Conservation (phyloP, 92 coral and sea anemone genomes). For the Hydrozoanthus gracilis region DNA sequence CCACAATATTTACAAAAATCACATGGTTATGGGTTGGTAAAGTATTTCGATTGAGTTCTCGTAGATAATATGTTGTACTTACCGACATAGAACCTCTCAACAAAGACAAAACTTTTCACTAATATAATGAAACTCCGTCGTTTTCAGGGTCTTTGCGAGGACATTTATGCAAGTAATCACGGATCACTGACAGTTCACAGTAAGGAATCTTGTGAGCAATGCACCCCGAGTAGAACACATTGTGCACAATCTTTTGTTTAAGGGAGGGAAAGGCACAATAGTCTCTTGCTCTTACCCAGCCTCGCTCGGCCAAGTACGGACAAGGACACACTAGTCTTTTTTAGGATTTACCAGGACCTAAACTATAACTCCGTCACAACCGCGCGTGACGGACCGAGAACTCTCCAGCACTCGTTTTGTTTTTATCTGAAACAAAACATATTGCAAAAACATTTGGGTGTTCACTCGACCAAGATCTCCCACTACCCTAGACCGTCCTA, state of each 20-base stretch:
- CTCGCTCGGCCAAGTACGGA: not conserved
- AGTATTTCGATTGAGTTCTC: not conserved
- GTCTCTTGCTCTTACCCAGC: not conserved
- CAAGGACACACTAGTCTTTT: not conserved
- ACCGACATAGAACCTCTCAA: constrained; percentile 41
- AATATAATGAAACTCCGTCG: not conserved
- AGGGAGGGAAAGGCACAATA: constrained; percentile 6
- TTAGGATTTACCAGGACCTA: too few species aligned
- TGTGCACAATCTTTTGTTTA: constrained; percentile 24
- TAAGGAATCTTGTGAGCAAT: not conserved
- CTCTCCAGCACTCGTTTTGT: too few species aligned
- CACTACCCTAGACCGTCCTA: too few species aligned
- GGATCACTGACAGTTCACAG: not conserved
- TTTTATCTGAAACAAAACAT: too few species aligned
- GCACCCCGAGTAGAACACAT: not conserved
- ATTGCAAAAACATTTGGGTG: too few species aligned
- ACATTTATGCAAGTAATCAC: not conserved
- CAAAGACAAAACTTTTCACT: not conserved
- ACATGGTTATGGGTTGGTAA: not conserved
- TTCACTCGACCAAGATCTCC: too few species aligned
- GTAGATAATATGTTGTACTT: not conserved
- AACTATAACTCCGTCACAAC: too few species aligned
- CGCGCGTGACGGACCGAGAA: too few species aligned
- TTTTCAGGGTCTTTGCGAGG: not conserved
- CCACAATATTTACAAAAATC: too few species aligned